Evolutionary conservation across 2,797 vertebrate genomes (phyloP), one percentile per base, ranked within the genome.

Genomic region (Sciaenops ocellatus): DNA sequence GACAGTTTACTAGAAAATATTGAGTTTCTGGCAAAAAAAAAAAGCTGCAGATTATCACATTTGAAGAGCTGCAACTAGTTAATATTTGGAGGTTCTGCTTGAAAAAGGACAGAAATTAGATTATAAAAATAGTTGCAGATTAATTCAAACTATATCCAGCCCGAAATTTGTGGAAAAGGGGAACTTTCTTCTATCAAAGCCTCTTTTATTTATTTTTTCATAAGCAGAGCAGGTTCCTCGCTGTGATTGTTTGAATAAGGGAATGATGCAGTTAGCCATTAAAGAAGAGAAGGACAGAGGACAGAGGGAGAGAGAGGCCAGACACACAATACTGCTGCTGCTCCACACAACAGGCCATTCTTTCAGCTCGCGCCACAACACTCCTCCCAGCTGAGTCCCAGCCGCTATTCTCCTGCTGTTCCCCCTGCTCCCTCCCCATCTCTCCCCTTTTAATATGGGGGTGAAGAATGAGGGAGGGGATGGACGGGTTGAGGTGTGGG

Each of bases 311-410:
- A 85, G 80, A 78, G 85, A 85, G 73, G 76, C 86, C 85, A 90
- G 89, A 89, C 89, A 85, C 84, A 94, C 91, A 95, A 94, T 91
- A 78, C 91, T 84, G 87, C 90, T 85, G 86, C 86, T 86, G 83
- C 90, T 69, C 86, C 85, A 90, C 85, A 94, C 90, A 95, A 94
- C 92, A 88, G 90, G 87, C 92, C 89, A 92, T 94, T 93, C 93
- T 94, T 91, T 91, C 85, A 90, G 89, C 90, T 88, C 84, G 88
- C 92, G 88, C 90, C 92, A 91, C 91, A 92, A 91, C 92, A 93
- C 79, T 91, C 81, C 78, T 84, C 86, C 84, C 89, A 90, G 90
- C 90, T 90, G 91, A 93, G 90, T 88, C 90, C 86, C 85, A 87
- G 90, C 69, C 85, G 70, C 92, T 91, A 87, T 94, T 90, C 93